These are phyloP conservation scores for Erinaceus europaeus DNA, from an alignment of 2,113 vertebrate species.

Conservation along the genomic window DNA sequence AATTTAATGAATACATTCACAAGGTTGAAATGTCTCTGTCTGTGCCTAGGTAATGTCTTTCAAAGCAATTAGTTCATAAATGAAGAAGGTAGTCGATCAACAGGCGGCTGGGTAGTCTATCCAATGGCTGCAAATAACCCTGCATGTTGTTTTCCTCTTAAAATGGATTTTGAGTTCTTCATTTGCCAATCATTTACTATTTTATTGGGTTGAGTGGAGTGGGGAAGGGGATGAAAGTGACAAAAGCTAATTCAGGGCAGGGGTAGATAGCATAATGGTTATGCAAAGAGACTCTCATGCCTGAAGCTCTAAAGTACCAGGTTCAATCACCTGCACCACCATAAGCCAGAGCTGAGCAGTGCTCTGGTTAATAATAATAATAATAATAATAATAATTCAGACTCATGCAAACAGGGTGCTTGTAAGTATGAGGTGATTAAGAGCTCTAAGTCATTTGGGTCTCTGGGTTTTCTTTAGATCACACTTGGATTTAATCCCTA, in stretches of 20 bases:
- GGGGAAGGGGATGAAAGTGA: fast-evolving
- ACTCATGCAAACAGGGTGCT: not conserved
- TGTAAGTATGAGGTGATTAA: not conserved
- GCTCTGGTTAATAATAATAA: no score
- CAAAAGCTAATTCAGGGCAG: not conserved
- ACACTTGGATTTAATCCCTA: not conserved
- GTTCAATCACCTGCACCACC: no score
- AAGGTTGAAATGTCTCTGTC: not conserved
- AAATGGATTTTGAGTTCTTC: not conserved
- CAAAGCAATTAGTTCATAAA: constrained; percentile 28
- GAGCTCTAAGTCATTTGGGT: not conserved
- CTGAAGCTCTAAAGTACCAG: no score
- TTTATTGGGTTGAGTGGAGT: not conserved
- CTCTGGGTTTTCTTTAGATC: not conserved
- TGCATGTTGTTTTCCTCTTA: constrained; percentile 15
- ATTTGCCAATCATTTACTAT: not conserved
- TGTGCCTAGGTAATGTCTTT: not conserved
- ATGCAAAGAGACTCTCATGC: no score
- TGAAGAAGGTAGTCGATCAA: constrained; percentile 37
- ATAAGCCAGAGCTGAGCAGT: no score
- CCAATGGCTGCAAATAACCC: not conserved
- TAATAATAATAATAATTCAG: no score
- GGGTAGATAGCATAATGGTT: no score
- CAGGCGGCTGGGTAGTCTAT: not conserved
- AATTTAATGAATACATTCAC: constrained; percentile 41